phyloP scores from a whole-genome alignment of 1,140 invertebrate genomes.

The Callitettix versicolor region DNA sequence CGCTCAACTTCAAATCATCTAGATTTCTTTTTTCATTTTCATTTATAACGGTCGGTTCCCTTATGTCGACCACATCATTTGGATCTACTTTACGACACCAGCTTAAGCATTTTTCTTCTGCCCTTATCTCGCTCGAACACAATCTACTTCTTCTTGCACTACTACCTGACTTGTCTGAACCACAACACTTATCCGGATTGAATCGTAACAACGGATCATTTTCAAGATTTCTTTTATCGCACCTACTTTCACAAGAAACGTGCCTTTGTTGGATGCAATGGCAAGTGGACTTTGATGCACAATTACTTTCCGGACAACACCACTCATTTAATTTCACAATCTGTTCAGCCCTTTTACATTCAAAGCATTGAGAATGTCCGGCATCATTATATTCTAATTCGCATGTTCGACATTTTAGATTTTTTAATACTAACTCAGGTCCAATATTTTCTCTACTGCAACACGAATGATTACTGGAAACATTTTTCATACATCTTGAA shows the following conservation, averaged over 20 bases:
- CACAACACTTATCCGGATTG: no score
- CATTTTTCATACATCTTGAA: no score
- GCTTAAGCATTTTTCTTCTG: conserved; percentile 8
- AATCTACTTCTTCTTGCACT: no score
- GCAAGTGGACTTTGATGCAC: not conserved
- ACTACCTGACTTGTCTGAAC: no score
- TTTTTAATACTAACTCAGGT: not conserved
- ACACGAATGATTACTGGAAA: no score
- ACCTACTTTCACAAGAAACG: not conserved
- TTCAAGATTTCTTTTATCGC: not conserved
- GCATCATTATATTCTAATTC: not conserved
- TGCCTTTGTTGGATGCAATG: not conserved
- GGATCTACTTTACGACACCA: not conserved
- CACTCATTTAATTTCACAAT: not conserved
- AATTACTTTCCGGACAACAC: not conserved
- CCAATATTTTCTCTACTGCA: no score
- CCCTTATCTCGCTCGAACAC: not conserved
- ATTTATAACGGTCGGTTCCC: not conserved
- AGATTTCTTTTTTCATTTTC: conserved; percentile 6
- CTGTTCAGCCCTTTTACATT: conserved; percentile 1
- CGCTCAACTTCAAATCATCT: conserved; percentile 7
- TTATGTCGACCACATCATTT: not conserved
- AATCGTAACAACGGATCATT: no score
- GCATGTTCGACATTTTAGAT: conserved; percentile 9
- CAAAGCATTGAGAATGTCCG: conserved; percentile 4